Base-by-base conservation (phyloP, 2,113 vertebrate species). In the Buteo buteo region DNA sequence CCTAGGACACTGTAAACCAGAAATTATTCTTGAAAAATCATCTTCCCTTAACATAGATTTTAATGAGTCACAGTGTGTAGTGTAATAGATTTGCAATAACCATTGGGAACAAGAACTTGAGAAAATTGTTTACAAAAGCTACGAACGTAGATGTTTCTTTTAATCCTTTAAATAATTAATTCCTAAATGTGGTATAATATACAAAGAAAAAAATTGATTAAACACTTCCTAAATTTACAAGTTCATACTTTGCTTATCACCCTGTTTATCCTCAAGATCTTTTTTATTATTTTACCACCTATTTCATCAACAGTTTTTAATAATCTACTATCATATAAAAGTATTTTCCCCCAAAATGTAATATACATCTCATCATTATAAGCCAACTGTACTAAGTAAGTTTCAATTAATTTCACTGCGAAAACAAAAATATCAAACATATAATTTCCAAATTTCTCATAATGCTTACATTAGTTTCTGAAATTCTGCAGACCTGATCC, bases 381-480 rank as follows among this genome's bases (percentile, higher is more conserved):
- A 73, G 21, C 22, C 42, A 72, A 31, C 25, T 49, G 11, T 18
- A 61, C 7, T 42, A 88, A 47, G 5, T 11, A 65, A 58, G 36
- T 65, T 73, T 55, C 38, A 73, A 25, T 25, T 36, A 4, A 82
- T 31, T 80, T 62, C 9, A 58, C 4, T 45, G 49, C 77, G 42
- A 45, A 82, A 88, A 54, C 13, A 90, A 64, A 72, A 77, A 70
- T 16, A 65, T 10, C 20, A 70, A 86, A 65, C 8, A 42, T 3
- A 3, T 29, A 24, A 78, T 73, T 73, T 73, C 70, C 38, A 84
- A 65, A 72, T n/a, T 66, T 94, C 77, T 34, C 29, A 14, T 22
- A 65, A 78, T 64, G 96, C 98, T 98, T 97, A 99, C 99, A 93
- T 99, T 97, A 17, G 88, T 89, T 76, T 98, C 95, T 22, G 96